A percentile compares a stretch with the other conserved stretches of the same genome.
phyloP scores from a whole-genome alignment of 2,888 invertebrate genomes.

The Erebia palarica region DNA sequence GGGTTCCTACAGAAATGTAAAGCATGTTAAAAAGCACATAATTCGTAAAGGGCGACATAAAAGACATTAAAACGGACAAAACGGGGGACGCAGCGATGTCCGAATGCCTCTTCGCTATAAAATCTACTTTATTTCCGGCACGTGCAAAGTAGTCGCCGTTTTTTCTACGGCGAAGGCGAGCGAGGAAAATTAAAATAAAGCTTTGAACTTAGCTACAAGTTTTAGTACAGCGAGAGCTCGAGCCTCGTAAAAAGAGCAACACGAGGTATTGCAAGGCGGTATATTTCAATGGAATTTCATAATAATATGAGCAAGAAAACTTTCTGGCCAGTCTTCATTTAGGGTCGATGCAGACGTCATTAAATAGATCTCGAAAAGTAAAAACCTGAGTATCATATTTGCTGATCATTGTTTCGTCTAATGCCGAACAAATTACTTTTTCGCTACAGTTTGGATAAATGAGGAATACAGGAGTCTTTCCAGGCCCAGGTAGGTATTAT shows the following conservation, averaged over 20 bases:
- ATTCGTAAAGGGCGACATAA: slow-evolving; percentile 36
- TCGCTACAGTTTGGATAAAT: no score
- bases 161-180: slow-evolving; percentile 59
- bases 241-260: slow-evolving; percentile 68
- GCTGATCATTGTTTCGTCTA: no score
- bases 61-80: slow-evolving; percentile 33
- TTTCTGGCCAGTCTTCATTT: slow-evolving; percentile 51
- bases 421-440: no score
- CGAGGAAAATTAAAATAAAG: slow-evolving; percentile 79
- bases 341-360: background rate
- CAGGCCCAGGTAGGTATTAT: background rate
- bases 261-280: slow-evolving; percentile 64
- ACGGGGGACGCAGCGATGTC: slow-evolving; percentile 36
- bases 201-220: slow-evolving; percentile 72
- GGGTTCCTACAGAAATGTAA: slow-evolving; percentile 10
- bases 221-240: slow-evolving; percentile 66
- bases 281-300: slow-evolving; percentile 54
- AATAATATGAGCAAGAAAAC: slow-evolving; percentile 48
- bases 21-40: slow-evolving; percentile 30
- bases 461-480: no score
- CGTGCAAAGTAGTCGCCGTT: slow-evolving; percentile 63
- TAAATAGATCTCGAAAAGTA: no score
- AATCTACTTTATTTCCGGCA: slow-evolving; percentile 65
- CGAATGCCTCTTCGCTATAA: slow-evolving; percentile 54
- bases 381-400: background rate